Percentiles rank a stretch among this genome's conserved stretches.
phyloP scores from a whole-genome alignment of 2,888 invertebrate genomes.

The Thera britannica region DNA sequence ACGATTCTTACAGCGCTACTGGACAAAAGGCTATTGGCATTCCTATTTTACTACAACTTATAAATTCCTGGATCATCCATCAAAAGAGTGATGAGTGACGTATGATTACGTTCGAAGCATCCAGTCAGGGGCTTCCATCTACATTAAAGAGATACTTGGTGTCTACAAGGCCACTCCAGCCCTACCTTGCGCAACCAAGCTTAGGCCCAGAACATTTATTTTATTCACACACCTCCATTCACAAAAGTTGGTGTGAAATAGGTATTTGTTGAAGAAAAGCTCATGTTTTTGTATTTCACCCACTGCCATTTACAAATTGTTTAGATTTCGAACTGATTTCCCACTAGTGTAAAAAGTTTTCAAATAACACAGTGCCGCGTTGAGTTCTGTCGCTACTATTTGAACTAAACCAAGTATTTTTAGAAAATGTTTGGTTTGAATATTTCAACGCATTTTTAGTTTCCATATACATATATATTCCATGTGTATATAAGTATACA shows the following conservation, averaged over 20 bases:
- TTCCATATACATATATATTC: background rate
- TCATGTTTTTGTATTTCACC: background rate
- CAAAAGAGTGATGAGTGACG: background rate
- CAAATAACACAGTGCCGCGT: conserved; percentile 9
- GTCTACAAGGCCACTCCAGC: background rate
- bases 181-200: too few species aligned
- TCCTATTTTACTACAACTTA: background rate
- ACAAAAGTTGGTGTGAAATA: background rate
- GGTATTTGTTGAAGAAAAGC: background rate
- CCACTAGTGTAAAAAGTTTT: conserved; percentile 16
- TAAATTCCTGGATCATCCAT: background rate
- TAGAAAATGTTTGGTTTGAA: background rate
- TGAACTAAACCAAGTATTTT: background rate
- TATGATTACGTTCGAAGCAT: too few species aligned
- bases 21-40: too few species aligned
- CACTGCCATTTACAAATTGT: conserved; percentile 5
- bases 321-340: conserved; percentile 23
- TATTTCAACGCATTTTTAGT: background rate
- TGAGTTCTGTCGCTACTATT: conserved; percentile 8
- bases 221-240: too few species aligned
- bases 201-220: too few species aligned
- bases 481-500: too few species aligned
- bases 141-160: background rate
- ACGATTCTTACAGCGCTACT: too few species aligned
- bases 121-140: background rate